Evolutionary conservation across 1,140 invertebrate species (phyloP), one percentile per base, ranked within the genome.

Genomic region (Aricia agestis): DNA sequence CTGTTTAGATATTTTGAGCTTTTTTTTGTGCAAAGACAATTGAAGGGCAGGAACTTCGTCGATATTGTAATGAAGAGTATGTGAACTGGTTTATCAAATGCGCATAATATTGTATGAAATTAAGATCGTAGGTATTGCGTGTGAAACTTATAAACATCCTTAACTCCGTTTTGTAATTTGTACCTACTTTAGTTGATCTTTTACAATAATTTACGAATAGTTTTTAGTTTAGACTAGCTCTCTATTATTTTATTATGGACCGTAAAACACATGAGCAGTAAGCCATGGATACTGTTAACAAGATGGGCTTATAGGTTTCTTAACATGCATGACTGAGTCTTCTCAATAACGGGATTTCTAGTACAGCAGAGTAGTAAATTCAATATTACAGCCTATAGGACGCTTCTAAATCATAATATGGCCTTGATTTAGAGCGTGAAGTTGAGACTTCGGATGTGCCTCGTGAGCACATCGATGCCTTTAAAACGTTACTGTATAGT

Each of bases 401-500:
- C n/a, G 36, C 36, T 69, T 69, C 18, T 15, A 61, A 69, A 63
- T 36, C 41, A 31, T 69, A 61, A 61, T 61, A 32, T 41, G 59
- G 17, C 68, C 68, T 32, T 41, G 68, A 69, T 18, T 42, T 63
- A 69, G 68, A 41, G 58, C 68, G 31, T 61, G 41, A 63, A 69
- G 59, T 32, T 36, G 45, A 69, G 32, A 61, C 25, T 69, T 69
- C 25, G 32, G 58, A 69, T 41, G 58, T 63, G 19, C 57, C 58
- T 36, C n/a, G 17, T 15, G n/a, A 58, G 68, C 9, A 13, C 32
- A 67, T 63, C 73, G 69, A 77, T 66, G 74, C 72, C 76, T 78
- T 74, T 69, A 61, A 36, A 74, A 74, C 67, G 42, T 72, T 42
- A 74, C 61, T 72, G 70, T 71, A 72, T 69, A 42, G 71, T 71